Evolutionary conservation across 2,113 vertebrate species (phyloP).

Genomic region (Myrmecobius fasciatus): DNA sequence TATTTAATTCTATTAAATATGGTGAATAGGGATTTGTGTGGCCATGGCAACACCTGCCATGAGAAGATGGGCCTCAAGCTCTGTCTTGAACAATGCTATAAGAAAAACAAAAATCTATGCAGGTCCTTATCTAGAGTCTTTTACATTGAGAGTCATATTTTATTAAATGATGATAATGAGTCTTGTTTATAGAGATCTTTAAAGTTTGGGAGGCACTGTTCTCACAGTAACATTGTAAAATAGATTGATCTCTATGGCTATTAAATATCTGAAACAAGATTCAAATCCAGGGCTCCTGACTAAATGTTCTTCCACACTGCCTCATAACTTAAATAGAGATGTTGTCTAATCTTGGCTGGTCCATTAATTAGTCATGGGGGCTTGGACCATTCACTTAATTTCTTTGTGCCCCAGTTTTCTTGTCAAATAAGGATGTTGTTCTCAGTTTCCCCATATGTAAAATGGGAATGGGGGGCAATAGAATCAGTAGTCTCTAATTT

Average conservation of each 20-base stretch:
- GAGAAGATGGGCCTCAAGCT: not conserved
- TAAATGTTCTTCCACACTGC: not conserved
- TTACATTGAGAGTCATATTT: not conserved
- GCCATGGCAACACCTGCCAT: not conserved
- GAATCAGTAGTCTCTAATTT: not conserved
- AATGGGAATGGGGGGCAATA: not conserved
- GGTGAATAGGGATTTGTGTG: not conserved
- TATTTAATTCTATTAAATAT: not conserved
- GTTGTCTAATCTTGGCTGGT: slow-evolving; percentile 8
- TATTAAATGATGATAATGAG: not conserved
- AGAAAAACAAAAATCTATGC: not conserved
- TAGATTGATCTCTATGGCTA: not conserved
- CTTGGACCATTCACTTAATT: slow-evolving; percentile 15
- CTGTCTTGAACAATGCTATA: not conserved
- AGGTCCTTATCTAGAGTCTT: not conserved
- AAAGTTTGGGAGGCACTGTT: not conserved
- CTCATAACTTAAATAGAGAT: not conserved
- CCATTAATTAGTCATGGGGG: not conserved
- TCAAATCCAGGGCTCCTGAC: not conserved
- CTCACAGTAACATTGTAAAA: not conserved
- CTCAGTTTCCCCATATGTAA: not conserved
- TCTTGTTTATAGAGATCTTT: not conserved
- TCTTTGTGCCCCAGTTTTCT: not conserved
- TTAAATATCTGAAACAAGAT: not conserved
- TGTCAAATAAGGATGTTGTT: not conserved